These are phyloP conservation scores for Acridotheres tristis DNA, from an alignment of 2,797 vertebrate genomes.

Conservation along the genomic window DNA sequence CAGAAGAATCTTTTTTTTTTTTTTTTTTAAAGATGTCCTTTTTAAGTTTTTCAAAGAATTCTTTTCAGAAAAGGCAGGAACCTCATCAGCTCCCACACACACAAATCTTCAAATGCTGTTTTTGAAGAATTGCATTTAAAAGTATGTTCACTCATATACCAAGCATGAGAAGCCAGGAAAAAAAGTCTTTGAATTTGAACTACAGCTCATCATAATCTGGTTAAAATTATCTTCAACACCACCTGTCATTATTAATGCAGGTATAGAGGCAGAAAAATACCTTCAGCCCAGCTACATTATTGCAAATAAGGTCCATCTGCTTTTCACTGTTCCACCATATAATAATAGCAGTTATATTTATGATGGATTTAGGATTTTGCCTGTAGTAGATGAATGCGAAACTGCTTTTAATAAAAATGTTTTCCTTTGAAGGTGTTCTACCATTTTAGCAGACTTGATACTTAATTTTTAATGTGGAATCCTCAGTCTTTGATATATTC, in stretches of 20 bases:
- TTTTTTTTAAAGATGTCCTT: slow-evolving; percentile 35
- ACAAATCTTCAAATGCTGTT: slow-evolving; percentile 64
- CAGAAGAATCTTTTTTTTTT: neutral
- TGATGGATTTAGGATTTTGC: slow-evolving; percentile 32
- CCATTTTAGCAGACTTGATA: slow-evolving; percentile 17
- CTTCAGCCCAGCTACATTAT: neutral
- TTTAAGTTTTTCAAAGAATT: slow-evolving; percentile 70
- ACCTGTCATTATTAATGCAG: slow-evolving; percentile 75
- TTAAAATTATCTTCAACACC: slow-evolving; percentile 75
- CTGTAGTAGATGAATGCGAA: slow-evolving; percentile 5
- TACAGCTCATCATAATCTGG: slow-evolving; percentile 70
- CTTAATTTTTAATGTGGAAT: neutral
- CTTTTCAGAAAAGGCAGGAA: slow-evolving; percentile 64
- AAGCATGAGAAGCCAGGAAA: slow-evolving; percentile 37
- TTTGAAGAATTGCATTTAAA: slow-evolving; percentile 72
- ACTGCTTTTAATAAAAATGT: slow-evolving; percentile 49
- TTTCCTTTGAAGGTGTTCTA: slow-evolving; percentile 38
- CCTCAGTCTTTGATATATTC: slow-evolving; percentile 32
- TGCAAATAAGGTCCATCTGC: slow-evolving; percentile 30
- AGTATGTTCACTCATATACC: slow-evolving; percentile 64
- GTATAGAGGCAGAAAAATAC: slow-evolving; percentile 35
- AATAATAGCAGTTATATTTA: slow-evolving; percentile 38
- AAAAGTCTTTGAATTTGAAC: slow-evolving; percentile 68
- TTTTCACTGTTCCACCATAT: slow-evolving; percentile 7
- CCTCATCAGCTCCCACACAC: slow-evolving; percentile 56